Evolutionary conservation across 2,113 vertebrate species (phyloP).

Genomic region (Illadopsis cleaveri): DNA sequence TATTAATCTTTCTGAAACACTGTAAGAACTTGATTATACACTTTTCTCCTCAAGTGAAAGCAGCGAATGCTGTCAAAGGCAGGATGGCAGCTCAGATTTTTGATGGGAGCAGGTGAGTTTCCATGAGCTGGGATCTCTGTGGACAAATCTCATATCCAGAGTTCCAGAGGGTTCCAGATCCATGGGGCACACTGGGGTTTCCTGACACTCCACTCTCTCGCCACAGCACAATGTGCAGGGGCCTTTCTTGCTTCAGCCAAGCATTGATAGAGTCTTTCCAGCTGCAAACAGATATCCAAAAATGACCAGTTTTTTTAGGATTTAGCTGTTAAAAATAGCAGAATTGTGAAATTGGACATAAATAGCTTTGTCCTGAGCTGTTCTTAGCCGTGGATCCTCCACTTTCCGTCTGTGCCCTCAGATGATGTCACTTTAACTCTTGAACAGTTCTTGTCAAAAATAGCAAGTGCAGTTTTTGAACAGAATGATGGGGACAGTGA

Average conservation of each 20-base stretch:
- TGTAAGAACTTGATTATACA: neutral
- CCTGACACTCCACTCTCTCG: neutral
- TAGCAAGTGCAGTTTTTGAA: neutral
- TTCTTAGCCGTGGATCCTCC: neutral
- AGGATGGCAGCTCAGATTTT: neutral
- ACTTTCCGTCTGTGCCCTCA: neutral
- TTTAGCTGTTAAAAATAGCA: neutral
- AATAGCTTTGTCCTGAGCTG: neutral
- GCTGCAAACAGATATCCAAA: neutral
- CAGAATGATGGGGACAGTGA: neutral
- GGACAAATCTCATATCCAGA: neutral
- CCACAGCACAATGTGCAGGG: neutral
- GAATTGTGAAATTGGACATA: neutral
- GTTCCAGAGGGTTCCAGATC: neutral
- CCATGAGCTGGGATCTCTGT: neutral
- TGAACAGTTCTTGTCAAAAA: neutral
- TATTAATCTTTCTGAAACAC: neutral
- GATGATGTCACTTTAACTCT: neutral
- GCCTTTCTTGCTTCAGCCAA: neutral
- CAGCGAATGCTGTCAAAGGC: neutral
- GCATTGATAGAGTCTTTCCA: neutral
- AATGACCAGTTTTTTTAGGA: neutral
- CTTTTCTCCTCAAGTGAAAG: neutral
- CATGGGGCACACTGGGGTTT: neutral
- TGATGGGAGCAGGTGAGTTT: neutral